These are phyloP conservation scores for Darwinula stevensoni DNA, from an alignment of 2,888 invertebrate species.

Conservation along the genomic window DNA sequence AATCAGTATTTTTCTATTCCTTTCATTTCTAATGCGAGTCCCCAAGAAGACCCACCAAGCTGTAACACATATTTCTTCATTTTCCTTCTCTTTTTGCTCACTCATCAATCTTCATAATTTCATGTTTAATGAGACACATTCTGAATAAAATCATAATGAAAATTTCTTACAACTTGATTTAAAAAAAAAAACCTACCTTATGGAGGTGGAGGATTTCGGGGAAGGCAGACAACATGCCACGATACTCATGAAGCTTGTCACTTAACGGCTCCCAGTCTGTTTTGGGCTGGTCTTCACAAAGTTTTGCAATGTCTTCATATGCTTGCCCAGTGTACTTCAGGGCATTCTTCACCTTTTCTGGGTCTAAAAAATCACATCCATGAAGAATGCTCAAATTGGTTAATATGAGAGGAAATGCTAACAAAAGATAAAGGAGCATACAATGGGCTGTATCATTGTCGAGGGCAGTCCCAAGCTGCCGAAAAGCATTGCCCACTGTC, in stretches of 20 bases:
- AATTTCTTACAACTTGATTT: too few species aligned
- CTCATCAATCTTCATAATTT: too few species aligned
- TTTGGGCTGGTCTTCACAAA: slow-evolving; percentile 69
- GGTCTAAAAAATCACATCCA: neutral
- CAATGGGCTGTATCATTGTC: slow-evolving; percentile 26
- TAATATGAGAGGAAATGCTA: too few species aligned
- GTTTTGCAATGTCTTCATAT: slow-evolving; percentile 58
- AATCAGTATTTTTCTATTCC: too few species aligned
- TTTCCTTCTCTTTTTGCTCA: too few species aligned
- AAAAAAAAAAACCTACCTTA: slow-evolving; percentile 31
- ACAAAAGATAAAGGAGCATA: too few species aligned
- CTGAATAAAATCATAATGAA: too few species aligned
- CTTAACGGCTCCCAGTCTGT: slow-evolving; percentile 66
- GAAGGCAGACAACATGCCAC: slow-evolving; percentile 62
- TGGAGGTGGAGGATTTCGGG: slow-evolving; percentile 71
- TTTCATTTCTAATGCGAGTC: too few species aligned
- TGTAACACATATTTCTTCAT: too few species aligned
- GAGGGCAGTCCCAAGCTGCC: slow-evolving; percentile 49
- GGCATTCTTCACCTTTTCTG: slow-evolving; percentile 31
- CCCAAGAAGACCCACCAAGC: too few species aligned
- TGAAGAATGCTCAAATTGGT: neutral
- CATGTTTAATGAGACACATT: too few species aligned
- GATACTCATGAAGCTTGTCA: slow-evolving; percentile 74
- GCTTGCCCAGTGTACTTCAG: slow-evolving; percentile 60
- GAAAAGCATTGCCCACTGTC: slow-evolving; percentile 62